Conservation (phyloP, 2,888 invertebrate genomes). For the Platycnemis pennipes region DNA sequence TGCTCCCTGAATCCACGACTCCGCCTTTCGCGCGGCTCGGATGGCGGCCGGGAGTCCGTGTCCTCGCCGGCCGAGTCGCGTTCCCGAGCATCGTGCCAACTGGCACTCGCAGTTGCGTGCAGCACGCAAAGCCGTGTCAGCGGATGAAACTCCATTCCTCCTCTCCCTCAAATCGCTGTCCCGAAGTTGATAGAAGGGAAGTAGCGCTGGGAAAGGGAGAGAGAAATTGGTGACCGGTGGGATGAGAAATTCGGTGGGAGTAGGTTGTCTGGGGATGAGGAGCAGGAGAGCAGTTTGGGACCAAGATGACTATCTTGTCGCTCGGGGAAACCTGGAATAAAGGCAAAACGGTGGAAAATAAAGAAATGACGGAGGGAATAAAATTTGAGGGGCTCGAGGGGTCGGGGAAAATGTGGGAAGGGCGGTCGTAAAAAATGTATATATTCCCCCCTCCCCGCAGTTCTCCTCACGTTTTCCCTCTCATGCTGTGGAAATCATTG, state of each 20-base stretch:
- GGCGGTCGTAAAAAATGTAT: not conserved
- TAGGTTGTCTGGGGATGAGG: not conserved
- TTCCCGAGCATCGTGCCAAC: not conserved
- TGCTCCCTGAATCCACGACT: not conserved
- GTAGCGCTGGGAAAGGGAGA: not conserved
- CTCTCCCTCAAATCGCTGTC: not conserved
- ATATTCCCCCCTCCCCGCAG: not conserved
- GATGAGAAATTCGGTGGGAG: not conserved
- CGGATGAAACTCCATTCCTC: not conserved
- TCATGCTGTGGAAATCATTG: not conserved
- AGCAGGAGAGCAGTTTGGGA: not conserved
- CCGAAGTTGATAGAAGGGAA: not conserved
- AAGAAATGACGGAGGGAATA: constrained; percentile 29
- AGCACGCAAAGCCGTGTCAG: not conserved
- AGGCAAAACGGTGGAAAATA: not conserved
- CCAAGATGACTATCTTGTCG: constrained; percentile 24
- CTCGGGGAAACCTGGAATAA: constrained; percentile 6
- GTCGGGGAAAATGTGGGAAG: not conserved
- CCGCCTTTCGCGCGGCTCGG: not conserved
- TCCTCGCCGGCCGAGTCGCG: not conserved
- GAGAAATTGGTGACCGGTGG: not conserved
- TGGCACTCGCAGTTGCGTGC: not conserved
- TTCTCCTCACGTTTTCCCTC: not conserved
- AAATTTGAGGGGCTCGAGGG: constrained; percentile 29
- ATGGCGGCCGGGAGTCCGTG: not conserved